A percentile compares a stretch with the other conserved stretches of the same genome.
phyloP scores from a whole-genome alignment of 2,113 vertebrate genomes.

The Odobenus rosmarus region DNA sequence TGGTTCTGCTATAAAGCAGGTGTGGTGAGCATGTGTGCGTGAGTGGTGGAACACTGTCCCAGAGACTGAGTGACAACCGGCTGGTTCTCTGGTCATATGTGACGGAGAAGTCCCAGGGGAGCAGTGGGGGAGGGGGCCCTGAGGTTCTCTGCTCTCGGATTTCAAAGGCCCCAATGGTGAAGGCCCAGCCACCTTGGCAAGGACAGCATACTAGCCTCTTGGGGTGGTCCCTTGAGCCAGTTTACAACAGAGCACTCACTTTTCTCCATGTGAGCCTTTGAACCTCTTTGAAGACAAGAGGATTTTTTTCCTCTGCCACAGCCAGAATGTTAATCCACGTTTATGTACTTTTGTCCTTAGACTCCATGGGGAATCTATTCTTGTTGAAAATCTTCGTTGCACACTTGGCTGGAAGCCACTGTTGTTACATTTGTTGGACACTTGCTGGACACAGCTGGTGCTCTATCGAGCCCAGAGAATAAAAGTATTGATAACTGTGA shows the following conservation, averaged over 20 bases:
- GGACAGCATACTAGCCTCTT: neutral
- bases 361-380: conserved; percentile 2
- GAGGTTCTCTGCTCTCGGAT: neutral
- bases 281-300: conserved; percentile 5
- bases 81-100: neutral
- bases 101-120: neutral
- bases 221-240: neutral
- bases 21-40: neutral
- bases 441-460: neutral
- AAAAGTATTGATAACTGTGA: neutral
- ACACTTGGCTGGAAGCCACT: conserved; percentile 28
- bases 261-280: neutral
- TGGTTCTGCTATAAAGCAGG: neutral
- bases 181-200: neutral
- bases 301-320: neutral
- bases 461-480: neutral
- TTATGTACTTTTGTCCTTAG: conserved; percentile 24
- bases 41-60: neutral
- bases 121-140: neutral
- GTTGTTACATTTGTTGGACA: conserved; percentile 36
- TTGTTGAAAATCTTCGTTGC: neutral
- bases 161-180: neutral
- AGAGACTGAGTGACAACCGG: neutral
- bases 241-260: neutral
- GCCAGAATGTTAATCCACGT: neutral